Evolutionary conservation across 2,888 invertebrate genomes (phyloP), one percentile per base, ranked within the genome.

Genomic region (Trichopria drosophilae): DNA sequence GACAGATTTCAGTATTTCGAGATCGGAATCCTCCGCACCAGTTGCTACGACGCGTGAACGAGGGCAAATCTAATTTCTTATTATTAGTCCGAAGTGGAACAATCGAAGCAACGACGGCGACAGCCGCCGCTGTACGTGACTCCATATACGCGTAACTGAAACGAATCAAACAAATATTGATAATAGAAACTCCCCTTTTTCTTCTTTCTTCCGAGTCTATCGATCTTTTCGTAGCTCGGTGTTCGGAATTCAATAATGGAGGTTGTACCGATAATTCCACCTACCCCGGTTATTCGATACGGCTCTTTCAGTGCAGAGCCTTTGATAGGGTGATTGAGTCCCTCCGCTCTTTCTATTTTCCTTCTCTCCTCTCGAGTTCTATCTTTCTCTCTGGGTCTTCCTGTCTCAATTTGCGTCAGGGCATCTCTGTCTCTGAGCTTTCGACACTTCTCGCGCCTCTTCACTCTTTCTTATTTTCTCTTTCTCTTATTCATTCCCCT

Each of bases 181-280:
- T n/a, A n/a, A n/a, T n/a, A n/a, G n/a, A n/a, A n/a, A n/a, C n/a
- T n/a, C n/a, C n/a, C n/a, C n/a, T n/a, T n/a, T n/a, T n/a, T n/a
- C n/a, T n/a, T n/a, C n/a, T n/a, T n/a, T n/a, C n/a, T n/a, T n/a
- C n/a, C n/a, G n/a, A n/a, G n/a, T 50, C 58, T 60, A 59, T 63
- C 63, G 61, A 62, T 61, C 60, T 63, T 68, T 63, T 62, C 66
- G 53, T 56, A 48, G 58, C 56, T 61, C 58, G 46, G 45, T 34
- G 48, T 55, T 46, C 49, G 58, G 53, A 67, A 65, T 65, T 61
- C 65, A 66, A 67, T 68, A 68, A 66, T 65, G 58, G 61, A 59
- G 62, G 62, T 63, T 67, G 64, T 64, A 65, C 64, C 64, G 67
- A 69, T 69, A 68, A 68, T 68, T 68, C 62, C 60, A 62, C 59